A percentile compares a stretch with the other conserved stretches of the same genome.
Conservation (phyloP, 2,113 vertebrate species). For the Pygoscelis antarcticus region DNA sequence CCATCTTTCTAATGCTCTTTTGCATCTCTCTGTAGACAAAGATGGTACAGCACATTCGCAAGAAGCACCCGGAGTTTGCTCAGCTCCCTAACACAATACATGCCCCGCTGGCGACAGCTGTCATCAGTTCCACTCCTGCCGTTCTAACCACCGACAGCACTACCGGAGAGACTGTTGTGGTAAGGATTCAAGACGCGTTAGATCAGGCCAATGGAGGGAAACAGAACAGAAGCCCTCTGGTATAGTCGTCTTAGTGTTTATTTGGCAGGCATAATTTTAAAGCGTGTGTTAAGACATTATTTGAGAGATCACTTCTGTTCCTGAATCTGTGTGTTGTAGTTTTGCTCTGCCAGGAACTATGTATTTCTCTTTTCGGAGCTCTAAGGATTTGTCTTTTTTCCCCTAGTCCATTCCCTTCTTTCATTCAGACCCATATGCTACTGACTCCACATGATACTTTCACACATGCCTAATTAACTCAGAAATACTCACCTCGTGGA, state of each 20-base stretch:
- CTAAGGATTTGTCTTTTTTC: background rate
- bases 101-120: constrained; percentile 79
- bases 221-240: background rate
- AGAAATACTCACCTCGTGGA: background rate
- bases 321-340: background rate
- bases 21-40: constrained; percentile 82
- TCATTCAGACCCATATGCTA: background rate
- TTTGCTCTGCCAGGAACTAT: background rate
- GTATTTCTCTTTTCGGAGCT: background rate
- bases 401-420: background rate
- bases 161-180: constrained; percentile 90
- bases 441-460: background rate
- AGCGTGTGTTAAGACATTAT: background rate
- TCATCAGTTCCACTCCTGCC: constrained; percentile 87
- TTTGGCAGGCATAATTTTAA: background rate
- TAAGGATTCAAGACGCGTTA: constrained; percentile 67
- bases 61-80: constrained; percentile 93
- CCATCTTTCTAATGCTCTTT: background rate
- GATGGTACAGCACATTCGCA: constrained; percentile 98
- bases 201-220: background rate
- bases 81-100: constrained; percentile 85
- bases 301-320: background rate
- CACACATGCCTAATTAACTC: background rate
- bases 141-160: constrained; percentile 85
- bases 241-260: background rate